Conservation (phyloP, 1,140 invertebrate genomes). For the Papilio glaucus region DNA sequence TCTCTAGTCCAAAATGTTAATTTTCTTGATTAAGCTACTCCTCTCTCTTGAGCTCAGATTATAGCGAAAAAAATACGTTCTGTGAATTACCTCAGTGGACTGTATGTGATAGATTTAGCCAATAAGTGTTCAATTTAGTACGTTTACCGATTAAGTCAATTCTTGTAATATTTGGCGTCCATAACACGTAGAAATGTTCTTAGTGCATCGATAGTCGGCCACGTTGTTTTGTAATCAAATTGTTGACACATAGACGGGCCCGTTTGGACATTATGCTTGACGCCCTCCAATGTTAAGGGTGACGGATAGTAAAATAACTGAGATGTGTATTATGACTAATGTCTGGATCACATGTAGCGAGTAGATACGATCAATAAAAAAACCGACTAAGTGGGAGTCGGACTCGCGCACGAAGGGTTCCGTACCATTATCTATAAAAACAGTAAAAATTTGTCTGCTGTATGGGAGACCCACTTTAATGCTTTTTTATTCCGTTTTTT, state of each 20-base stretch:
- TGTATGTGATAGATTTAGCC: conserved; percentile 82
- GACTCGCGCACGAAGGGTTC: too few relatives aligned
- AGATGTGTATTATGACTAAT: background rate
- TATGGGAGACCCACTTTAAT: too few relatives aligned
- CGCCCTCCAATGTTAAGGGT: too few relatives aligned
- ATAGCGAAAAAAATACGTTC: conserved; percentile 60
- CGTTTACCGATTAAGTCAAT: conserved; percentile 75
- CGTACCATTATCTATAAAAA: too few relatives aligned
- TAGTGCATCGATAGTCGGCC: conserved; percentile 45
- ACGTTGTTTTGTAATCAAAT: conserved; percentile 35
- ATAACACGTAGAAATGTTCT: conserved; percentile 54
- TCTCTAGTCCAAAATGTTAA: conserved; percentile 76
- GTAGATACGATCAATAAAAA: background rate
- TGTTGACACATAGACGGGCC: conserved; percentile 9
- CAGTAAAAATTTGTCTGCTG: too few relatives aligned
- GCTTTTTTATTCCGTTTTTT: too few relatives aligned
- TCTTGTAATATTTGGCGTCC: conserved; percentile 75
- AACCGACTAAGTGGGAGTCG: too few relatives aligned
- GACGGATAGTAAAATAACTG: background rate
- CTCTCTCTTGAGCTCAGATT: conserved; percentile 60
- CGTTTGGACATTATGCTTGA: background rate
- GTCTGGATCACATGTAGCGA: background rate
- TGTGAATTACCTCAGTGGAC: conserved; percentile 80
- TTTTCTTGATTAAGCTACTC: conserved; percentile 63
- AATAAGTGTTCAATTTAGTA: conserved; percentile 81